Evolutionary conservation across 37 sponge, comb jelly and placozoan species (phyloP).

Genomic region (Axinella damicornis): DNA sequence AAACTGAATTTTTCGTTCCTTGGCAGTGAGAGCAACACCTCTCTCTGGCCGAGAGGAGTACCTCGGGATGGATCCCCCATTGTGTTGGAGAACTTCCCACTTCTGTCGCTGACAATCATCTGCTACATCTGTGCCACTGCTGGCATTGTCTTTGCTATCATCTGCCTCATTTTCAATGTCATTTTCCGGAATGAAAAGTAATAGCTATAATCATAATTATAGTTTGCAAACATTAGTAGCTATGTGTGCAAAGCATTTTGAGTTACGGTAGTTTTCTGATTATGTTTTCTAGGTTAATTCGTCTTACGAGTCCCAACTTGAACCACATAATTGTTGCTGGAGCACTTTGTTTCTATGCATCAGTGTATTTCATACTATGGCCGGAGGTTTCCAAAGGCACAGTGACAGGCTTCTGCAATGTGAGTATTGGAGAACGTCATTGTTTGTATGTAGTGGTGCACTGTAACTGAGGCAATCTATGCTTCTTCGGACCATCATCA

Average conservation of each 20-base stretch:
- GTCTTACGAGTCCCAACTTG: conserved; percentile 50
- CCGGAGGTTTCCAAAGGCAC: not conserved
- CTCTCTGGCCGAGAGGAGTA: conserved; percentile 10
- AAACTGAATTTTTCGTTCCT: not conserved
- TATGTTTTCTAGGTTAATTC: conserved; percentile 22
- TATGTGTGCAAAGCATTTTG: no score
- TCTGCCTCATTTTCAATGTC: conserved; percentile 56
- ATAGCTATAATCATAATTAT: not conserved
- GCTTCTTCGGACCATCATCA: no score
- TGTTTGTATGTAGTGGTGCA: no score
- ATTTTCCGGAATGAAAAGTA: conserved; percentile 56
- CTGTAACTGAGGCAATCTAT: no score
- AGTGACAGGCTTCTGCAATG: conserved; percentile 42
- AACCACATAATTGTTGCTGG: conserved; percentile 61
- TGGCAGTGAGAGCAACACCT: not conserved
- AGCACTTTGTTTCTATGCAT: conserved; percentile 39
- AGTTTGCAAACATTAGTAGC: no score
- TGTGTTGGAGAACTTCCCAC: conserved; percentile 19
- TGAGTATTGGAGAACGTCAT: conserved; percentile 31
- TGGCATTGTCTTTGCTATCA: conserved; percentile 50
- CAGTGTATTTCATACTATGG: conserved; percentile 30
- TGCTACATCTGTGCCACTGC: conserved; percentile 10
- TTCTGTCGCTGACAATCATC: conserved; percentile 38
- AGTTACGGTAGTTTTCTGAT: no score
- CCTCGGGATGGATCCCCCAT: conserved; percentile 58